Base-by-base conservation (phyloP, 1,140 invertebrate genomes). In the Drosophila sturtevanti region DNA sequence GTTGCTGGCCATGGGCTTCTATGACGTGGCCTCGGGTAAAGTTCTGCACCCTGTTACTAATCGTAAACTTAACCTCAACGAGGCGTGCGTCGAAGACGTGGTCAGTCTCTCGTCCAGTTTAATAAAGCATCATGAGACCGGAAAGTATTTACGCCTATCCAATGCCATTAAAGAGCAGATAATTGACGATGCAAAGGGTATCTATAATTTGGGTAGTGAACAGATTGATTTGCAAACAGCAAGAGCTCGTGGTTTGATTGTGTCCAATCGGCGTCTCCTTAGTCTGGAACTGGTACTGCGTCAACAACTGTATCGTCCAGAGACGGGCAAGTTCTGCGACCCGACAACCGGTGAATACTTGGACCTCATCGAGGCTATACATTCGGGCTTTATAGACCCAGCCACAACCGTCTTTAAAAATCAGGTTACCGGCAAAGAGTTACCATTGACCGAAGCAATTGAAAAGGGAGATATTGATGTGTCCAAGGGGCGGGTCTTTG, bases 1-100 rank as follows among this genome's bases (percentile, higher is more conserved):
- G 90, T 94, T 96, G 10, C 91, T 99, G 35, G 93, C 95, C 51
- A 96, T 97, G 94, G 96, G 96, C 66, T 94, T 98, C 73, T 98
- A 97, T 89, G 94, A 97, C 75, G 90, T 93, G 2, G 92, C 94
- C 22, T 95, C 95, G 52, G 94, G 95, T 12, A 93, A 94, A 71
- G 96, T 99, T 84, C 93, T 96, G 9, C 96, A 98, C 92, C 98
- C 98, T 1, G 94, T 95, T 0, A 96, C 94, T 14, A 96, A 96
- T 34, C 94, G 95, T 74, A 94, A 94, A 86, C 93, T 97, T 2
- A 95, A 95, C n/a, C 91, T 99, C 1, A 95, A 95, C 72, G 95
- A 96, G 74, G 95, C 97, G 10, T 94, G 96, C 70, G 93, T 94
- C 41, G 94, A 96, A 79, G 95, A 97, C 91, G 89, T 98, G n/a